These are phyloP conservation scores for Probaryconus sp. DNA, from an alignment of 1,140 invertebrate genomes.

Conservation along the genomic window DNA sequence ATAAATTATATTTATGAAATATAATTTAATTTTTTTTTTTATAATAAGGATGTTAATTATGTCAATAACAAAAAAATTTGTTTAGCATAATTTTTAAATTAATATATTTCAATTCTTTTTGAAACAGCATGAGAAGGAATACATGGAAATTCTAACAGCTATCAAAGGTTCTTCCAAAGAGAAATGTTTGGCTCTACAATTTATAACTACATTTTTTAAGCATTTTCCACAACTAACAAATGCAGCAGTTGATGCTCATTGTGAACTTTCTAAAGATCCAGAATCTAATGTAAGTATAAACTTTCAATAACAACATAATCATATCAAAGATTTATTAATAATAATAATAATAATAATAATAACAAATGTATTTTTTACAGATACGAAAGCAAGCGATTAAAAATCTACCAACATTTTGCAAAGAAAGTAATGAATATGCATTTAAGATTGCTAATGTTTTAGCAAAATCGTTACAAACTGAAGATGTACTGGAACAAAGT, in stretches of 20 bases:
- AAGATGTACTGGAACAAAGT: slow-evolving; percentile 88
- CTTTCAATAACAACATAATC: too few relatives aligned
- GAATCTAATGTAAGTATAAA: slow-evolving; percentile 90
- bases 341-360: slow-evolving; percentile 14
- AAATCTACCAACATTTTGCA: slow-evolving; percentile 92
- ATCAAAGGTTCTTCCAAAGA: slow-evolving; percentile 92
- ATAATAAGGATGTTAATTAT: background rate
- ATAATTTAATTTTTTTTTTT: slow-evolving; percentile 23
- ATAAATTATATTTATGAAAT: background rate
- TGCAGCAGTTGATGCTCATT: slow-evolving; percentile 91
- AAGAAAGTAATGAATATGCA: slow-evolving; percentile 89
- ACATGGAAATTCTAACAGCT: slow-evolving; percentile 90
- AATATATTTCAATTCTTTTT: slow-evolving; percentile 70
- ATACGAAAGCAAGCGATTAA: slow-evolving; percentile 97
- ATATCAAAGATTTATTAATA: too few relatives aligned
- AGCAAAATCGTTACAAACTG: slow-evolving; percentile 91
- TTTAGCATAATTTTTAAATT: too few relatives aligned
- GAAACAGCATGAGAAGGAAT: slow-evolving; percentile 93
- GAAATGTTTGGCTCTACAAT: slow-evolving; percentile 95
- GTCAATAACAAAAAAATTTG: slow-evolving; percentile 2
- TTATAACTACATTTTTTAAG: slow-evolving; percentile 96
- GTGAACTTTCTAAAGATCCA: slow-evolving; percentile 97
- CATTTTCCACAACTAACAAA: slow-evolving; percentile 90
- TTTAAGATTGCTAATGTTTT: slow-evolving; percentile 94
- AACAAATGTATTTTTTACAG: slow-evolving; percentile 77